phyloP scores from a whole-genome alignment of 2,888 invertebrate species.

The Platynereis dumerilii region DNA sequence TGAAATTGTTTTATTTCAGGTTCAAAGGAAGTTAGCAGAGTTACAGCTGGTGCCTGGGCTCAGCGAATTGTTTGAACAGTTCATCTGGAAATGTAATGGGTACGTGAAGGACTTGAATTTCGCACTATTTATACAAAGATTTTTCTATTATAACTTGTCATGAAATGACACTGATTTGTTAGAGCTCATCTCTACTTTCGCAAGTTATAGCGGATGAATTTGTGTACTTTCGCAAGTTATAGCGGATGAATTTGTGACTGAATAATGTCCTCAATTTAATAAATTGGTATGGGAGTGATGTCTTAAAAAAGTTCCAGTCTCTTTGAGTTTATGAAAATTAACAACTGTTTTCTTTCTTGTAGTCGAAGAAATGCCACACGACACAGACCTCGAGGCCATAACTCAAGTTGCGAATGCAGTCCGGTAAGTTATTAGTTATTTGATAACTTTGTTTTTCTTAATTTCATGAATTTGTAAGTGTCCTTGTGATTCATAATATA shows the following conservation, averaged over 20 bases:
- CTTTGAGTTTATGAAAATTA: too few relatives aligned
- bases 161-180: too few relatives aligned
- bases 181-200: too few relatives aligned
- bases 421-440: constrained; percentile 62
- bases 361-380: constrained; percentile 55
- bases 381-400: constrained; percentile 60
- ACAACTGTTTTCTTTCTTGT: constrained; percentile 32
- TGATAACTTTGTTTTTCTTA: background rate
- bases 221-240: too few relatives aligned
- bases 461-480: background rate
- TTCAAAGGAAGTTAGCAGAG: constrained; percentile 62
- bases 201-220: too few relatives aligned
- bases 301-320: background rate
- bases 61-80: constrained; percentile 63
- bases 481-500: too few relatives aligned
- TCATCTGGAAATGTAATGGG: constrained; percentile 64
- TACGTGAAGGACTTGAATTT: constrained; percentile 44
- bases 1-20: constrained; percentile 44
- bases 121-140: too few relatives aligned
- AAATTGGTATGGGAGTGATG: background rate
- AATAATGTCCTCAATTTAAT: too few relatives aligned
- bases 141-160: too few relatives aligned
- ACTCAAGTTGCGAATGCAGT: constrained; percentile 63
- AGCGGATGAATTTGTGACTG: too few relatives aligned
- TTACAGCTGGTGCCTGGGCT: constrained; percentile 60